Conservation (phyloP, 1,140 invertebrate genomes). For the Drosophila leontia region DNA sequence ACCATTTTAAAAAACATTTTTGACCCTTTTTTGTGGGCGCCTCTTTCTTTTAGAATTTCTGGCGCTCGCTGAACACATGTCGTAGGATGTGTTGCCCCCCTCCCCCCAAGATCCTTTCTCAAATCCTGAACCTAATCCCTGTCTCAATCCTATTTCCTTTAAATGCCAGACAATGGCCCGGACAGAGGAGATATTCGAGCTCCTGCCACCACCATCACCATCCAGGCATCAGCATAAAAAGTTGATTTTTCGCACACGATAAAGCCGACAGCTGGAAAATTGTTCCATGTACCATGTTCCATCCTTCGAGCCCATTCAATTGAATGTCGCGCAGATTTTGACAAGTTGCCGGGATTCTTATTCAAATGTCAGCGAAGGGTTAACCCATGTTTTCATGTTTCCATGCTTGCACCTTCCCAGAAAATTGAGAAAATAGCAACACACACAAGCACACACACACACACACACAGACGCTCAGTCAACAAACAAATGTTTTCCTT, state of each 20-base stretch:
- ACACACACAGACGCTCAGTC: too few species aligned
- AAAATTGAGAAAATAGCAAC: slow-evolving; percentile 42
- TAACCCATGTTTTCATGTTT: slow-evolving; percentile 45
- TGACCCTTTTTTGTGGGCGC: slow-evolving; percentile 10
- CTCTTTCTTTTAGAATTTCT: slow-evolving; percentile 39
- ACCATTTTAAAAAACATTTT: background rate
- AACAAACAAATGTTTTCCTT: slow-evolving; percentile 51
- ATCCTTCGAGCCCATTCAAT: slow-evolving; percentile 30
- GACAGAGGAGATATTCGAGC: slow-evolving; percentile 56
- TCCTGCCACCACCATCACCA: slow-evolving; percentile 1
- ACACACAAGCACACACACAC: slow-evolving; percentile 3
- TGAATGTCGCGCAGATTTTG: slow-evolving; percentile 63
- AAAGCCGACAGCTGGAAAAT: slow-evolving; percentile 73
- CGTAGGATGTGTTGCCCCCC: slow-evolving; percentile 18
- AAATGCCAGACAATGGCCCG: slow-evolving; percentile 60
- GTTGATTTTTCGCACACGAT: slow-evolving; percentile 78
- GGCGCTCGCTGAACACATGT: slow-evolving; percentile 71
- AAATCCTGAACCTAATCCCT: slow-evolving; percentile 12
- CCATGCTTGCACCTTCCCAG: slow-evolving; percentile 40
- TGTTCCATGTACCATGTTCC: slow-evolving; percentile 58
- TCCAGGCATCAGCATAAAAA: slow-evolving; percentile 16
- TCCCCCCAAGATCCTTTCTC: slow-evolving; percentile 3
- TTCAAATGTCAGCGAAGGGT: slow-evolving; percentile 80
- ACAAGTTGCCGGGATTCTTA: slow-evolving; percentile 73
- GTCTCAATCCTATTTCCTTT: slow-evolving; percentile 62